Evolutionary conservation across 2,113 vertebrate species (phyloP).

Genomic region (Fregata magnificens): DNA sequence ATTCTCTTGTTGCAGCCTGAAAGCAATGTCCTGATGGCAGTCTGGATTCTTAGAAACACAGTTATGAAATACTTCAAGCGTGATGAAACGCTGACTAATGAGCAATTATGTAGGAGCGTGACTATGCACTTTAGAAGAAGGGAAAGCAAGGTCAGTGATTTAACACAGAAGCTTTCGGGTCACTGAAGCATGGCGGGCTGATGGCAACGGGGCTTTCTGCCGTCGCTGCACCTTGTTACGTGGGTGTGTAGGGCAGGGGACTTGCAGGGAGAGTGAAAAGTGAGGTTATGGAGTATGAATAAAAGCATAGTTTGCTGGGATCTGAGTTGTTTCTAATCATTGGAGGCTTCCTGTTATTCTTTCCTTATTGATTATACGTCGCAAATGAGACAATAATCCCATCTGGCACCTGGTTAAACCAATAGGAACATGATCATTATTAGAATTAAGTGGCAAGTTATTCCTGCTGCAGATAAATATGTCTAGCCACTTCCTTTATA

Average conservation of each 20-base stretch:
- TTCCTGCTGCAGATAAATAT: background rate
- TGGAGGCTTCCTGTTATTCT: background rate
- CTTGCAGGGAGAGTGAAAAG: background rate
- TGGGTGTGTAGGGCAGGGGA: background rate
- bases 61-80: background rate
- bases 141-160: background rate
- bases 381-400: background rate
- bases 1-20: background rate
- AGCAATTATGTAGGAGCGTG: background rate
- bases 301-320: background rate
- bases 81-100: background rate
- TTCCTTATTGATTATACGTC: background rate
- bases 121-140: background rate
- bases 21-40: background rate
- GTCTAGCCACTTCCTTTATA: background rate
- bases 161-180: background rate
- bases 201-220: background rate
- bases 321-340: background rate
- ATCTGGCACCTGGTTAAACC: background rate
- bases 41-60: background rate
- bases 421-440: background rate
- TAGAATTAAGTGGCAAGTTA: background rate
- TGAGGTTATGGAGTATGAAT: background rate
- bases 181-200: background rate
- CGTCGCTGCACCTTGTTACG: fast-evolving